Percentiles rank a stretch among this genome's conserved stretches.
Evolutionary conservation across 2,797 vertebrate species (phyloP).

Genomic region (Yasuhikotakia modesta): DNA sequence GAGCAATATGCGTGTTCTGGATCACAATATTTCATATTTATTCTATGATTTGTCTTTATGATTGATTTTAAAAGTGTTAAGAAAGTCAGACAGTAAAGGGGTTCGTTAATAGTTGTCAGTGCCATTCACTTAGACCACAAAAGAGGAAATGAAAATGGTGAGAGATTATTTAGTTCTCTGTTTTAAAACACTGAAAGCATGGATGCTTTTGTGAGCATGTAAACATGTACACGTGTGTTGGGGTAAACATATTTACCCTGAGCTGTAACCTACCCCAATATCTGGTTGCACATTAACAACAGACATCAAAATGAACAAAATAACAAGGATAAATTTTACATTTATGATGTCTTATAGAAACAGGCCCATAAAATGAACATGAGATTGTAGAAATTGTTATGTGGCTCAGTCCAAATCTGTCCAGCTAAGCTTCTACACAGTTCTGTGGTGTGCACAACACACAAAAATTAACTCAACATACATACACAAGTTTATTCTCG

Average conservation of each 20-base stretch:
- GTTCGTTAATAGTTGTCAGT: no score
- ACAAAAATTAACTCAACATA: slow-evolving; percentile 13
- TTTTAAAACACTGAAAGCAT: background rate
- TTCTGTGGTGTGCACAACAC: slow-evolving; percentile 40
- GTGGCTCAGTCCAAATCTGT: background rate
- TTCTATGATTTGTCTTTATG: no score
- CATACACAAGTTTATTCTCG: background rate
- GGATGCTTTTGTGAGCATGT: background rate
- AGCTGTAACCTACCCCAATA: background rate
- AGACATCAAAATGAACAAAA: background rate
- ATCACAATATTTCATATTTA: no score
- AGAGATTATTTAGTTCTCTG: background rate
- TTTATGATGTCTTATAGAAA: background rate
- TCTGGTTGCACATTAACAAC: background rate
- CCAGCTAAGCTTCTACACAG: slow-evolving; percentile 21
- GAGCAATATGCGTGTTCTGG: no score
- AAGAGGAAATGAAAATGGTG: slow-evolving; percentile 10
- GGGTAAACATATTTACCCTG: background rate
- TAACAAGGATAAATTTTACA: background rate
- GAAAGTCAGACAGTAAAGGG: no score
- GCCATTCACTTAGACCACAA: slow-evolving; percentile 7
- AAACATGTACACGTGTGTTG: background rate
- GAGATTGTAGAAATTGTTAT: background rate
- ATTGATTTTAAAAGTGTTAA: no score
- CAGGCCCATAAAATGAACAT: background rate